phyloP scores from a whole-genome alignment of 2,113 vertebrate species.

The Vidua chalybeata region DNA sequence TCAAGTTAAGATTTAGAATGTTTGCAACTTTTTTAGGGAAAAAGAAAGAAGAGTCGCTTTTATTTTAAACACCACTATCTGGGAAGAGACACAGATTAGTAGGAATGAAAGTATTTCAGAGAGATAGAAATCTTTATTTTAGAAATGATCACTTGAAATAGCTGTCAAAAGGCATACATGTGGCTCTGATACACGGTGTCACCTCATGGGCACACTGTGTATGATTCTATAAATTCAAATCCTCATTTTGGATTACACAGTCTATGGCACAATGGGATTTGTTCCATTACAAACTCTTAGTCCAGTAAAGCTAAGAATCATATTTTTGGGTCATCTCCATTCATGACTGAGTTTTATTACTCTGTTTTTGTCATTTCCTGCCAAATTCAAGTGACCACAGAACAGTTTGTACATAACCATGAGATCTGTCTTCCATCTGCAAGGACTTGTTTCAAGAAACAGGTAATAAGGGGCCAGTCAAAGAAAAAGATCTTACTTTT shows the following conservation, averaged over 20 bases:
- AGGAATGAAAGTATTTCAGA: not conserved
- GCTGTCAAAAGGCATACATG: not conserved
- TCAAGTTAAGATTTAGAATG: not conserved
- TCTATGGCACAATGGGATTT: not conserved
- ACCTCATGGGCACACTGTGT: not conserved
- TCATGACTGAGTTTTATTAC: not conserved
- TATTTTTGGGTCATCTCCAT: not conserved
- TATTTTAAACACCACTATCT: not conserved
- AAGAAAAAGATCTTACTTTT: not conserved
- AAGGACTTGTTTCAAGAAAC: not conserved
- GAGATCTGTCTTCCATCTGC: not conserved
- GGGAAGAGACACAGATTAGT: not conserved
- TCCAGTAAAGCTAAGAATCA: not conserved
- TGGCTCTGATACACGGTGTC: rapidly evolving
- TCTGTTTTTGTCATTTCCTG: not conserved
- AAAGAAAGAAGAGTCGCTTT: not conserved
- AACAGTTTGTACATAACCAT: not conserved
- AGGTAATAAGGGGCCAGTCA: not conserved
- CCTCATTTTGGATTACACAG: not conserved
- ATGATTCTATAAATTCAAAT: not conserved
- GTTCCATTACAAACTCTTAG: not conserved
- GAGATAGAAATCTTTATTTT: not conserved
- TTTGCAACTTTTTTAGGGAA: not conserved
- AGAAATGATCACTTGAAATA: not conserved
- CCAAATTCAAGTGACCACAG: not conserved